Evolutionary conservation across 2,888 invertebrate species (phyloP).

Genomic region (Chymomyza amoena): DNA sequence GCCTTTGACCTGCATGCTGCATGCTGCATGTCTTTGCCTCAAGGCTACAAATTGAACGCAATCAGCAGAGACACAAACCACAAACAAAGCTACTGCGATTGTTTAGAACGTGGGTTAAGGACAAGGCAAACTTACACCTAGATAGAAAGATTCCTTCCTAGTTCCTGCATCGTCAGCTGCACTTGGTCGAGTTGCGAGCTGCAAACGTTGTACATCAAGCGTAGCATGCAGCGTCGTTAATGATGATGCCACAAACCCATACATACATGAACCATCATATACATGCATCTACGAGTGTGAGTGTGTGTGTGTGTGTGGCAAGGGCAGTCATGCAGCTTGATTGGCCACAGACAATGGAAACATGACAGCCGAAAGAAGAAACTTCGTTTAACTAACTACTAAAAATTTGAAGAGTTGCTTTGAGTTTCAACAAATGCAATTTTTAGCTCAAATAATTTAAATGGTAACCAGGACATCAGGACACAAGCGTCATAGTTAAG

Average conservation of each 20-base stretch:
- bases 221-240: neutral
- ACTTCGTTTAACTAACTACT: neutral
- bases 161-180: neutral
- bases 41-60: neutral
- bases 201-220: neutral
- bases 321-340: constrained; percentile 71
- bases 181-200: neutral
- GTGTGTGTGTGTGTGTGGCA: neutral
- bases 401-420: neutral
- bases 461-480: too few species aligned
- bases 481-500: too few species aligned
- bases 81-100: neutral
- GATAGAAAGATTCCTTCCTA: too few species aligned
- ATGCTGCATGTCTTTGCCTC: neutral
- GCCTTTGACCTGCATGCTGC: constrained; percentile 8
- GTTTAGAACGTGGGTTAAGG: neutral
- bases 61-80: neutral
- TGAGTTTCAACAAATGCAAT: neutral
- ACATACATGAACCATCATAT: neutral
- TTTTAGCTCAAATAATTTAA: too few species aligned
- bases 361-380: neutral
- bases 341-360: constrained; percentile 48
- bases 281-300: neutral
- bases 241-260: neutral
- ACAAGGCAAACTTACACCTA: neutral